These are phyloP conservation scores for Eptatretus burgeri DNA, from an alignment of 2,113 vertebrate genomes.

Conservation along the genomic window DNA sequence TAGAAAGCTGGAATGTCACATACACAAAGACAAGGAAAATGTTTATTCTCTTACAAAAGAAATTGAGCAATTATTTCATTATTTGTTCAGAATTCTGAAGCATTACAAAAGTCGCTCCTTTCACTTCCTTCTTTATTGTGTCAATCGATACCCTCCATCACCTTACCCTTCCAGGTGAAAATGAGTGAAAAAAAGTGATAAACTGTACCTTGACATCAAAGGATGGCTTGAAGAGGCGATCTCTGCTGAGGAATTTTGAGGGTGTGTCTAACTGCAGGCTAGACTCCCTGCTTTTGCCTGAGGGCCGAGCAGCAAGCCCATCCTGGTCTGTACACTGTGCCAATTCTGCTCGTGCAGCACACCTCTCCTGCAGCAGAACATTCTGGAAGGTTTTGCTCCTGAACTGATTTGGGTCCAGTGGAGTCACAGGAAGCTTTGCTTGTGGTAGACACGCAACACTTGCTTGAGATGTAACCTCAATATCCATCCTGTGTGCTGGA, in stretches of 20 bases:
- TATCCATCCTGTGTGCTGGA: too few relatives aligned
- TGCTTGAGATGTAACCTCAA: too few relatives aligned
- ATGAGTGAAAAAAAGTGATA: neutral
- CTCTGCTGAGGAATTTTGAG: conserved; percentile 61
- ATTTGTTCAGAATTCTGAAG: too few relatives aligned
- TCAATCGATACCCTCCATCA: too few relatives aligned
- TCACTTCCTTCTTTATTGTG: too few relatives aligned
- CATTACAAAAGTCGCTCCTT: too few relatives aligned
- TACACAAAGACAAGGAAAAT: too few relatives aligned
- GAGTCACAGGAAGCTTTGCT: conserved; percentile 22
- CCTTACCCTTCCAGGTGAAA: too few relatives aligned
- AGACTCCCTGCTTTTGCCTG: conserved; percentile 1
- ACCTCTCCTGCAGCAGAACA: neutral
- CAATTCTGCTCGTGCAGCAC: neutral
- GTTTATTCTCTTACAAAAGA: too few relatives aligned
- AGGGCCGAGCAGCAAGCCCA: neutral
- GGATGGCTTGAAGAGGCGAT: conserved; percentile 56
- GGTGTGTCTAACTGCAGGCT: conserved; percentile 50
- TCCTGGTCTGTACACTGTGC: neutral
- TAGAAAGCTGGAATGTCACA: too few relatives aligned
- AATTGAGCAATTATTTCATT: too few relatives aligned
- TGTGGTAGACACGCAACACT: too few relatives aligned
- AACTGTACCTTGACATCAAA: conserved; percentile 53
- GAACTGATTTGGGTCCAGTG: conserved; percentile 48
- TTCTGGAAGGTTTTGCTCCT: conserved; percentile 45